Evolutionary conservation across 2,113 vertebrate species (phyloP).

Genomic region (Ovis aries): ARS-UI_Ramb_v3.0 NC_056056.1:202213501-202214000

Average conservation of each 20-base stretch:
- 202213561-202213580: background rate
- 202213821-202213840: background rate
- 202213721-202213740: background rate
- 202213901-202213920: background rate
- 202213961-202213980: background rate
- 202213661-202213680: background rate
- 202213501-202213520: background rate
- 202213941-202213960: background rate
- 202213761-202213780: background rate
- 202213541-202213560: background rate
- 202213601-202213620: background rate
- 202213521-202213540: background rate
- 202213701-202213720: background rate
- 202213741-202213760: background rate
- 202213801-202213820: background rate
- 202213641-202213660: background rate
- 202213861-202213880: background rate
- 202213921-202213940: background rate
- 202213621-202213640: background rate
- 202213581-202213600: background rate
- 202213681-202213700: background rate
- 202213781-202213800: background rate
- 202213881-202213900: background rate
- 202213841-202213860: background rate
- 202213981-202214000: background rate